phyloP scores from a whole-genome alignment of 2,888 invertebrate genomes.

The Synergus japonicus region DNA sequence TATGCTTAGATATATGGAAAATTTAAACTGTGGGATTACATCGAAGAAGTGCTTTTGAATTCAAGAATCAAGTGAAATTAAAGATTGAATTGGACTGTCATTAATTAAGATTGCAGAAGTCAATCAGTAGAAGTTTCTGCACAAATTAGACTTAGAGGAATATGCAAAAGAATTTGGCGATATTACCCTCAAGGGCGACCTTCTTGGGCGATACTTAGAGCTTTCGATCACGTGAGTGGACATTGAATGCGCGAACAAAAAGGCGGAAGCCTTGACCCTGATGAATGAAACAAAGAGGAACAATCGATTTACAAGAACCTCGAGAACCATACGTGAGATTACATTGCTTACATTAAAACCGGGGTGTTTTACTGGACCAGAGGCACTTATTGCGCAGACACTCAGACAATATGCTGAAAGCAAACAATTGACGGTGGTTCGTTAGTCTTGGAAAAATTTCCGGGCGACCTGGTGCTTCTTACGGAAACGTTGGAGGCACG shows the following conservation, averaged over 20 bases:
- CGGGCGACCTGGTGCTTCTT: slow-evolving; percentile 17
- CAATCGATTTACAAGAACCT: slow-evolving; percentile 12
- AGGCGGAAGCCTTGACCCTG: slow-evolving; percentile 50
- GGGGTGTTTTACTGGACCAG: background rate
- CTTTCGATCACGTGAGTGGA: slow-evolving; percentile 13
- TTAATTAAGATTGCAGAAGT: background rate
- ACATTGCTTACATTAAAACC: background rate
- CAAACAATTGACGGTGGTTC: background rate
- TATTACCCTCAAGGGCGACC: slow-evolving; percentile 3
- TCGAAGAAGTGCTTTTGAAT: background rate
- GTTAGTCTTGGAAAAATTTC: slow-evolving; percentile 8
- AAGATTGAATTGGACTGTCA: background rate
- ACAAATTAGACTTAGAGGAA: background rate
- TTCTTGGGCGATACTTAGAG: background rate
- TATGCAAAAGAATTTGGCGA: background rate
- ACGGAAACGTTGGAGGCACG: slow-evolving; percentile 33
- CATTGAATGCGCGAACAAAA: slow-evolving; percentile 28
- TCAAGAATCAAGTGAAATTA: background rate
- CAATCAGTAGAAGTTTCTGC: background rate
- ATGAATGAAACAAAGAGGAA: slow-evolving; percentile 38
- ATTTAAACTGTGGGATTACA: background rate
- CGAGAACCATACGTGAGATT: background rate
- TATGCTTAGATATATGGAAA: too few relatives aligned
- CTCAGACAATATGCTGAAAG: background rate
- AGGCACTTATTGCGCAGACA: background rate